Percentiles rank a stretch among this genome's conserved stretches.
Conservation (phyloP, 2,113 vertebrate genomes). For the Phylloscopus whistleri region DNA sequence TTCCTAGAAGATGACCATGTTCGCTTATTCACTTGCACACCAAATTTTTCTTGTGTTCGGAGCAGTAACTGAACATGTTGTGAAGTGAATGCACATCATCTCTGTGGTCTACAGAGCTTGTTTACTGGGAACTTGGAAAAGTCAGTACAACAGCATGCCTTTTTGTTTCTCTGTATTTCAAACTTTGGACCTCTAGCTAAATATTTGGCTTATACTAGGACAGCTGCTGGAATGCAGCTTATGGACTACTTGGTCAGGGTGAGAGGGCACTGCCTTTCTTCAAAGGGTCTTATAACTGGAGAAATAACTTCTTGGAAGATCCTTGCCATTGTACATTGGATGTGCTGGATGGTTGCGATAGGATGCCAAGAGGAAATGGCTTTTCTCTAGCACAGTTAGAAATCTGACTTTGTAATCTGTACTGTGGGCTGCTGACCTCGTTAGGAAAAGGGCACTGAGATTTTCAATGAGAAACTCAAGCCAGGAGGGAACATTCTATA, state of each 20-base stretch:
- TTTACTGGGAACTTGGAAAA: not conserved
- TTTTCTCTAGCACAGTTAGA: not conserved
- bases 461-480: not conserved
- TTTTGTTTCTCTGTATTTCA: not conserved
- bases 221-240: not conserved
- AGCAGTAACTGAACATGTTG: accelerated
- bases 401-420: not conserved
- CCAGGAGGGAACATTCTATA: not conserved
- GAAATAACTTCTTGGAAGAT: not conserved
- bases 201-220: not conserved
- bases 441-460: not conserved
- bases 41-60: not conserved
- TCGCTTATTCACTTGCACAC: accelerated
- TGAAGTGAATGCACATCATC: not conserved
- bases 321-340: not conserved
- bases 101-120: not conserved
- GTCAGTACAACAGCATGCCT: not conserved
- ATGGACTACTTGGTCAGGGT: not conserved
- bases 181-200: not conserved
- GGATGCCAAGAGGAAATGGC: not conserved
- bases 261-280: not conserved
- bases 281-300: not conserved
- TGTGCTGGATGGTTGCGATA: not conserved
- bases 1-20: not conserved
- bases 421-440: not conserved